Evolutionary conservation across 1,140 invertebrate species (phyloP), one percentile per base, ranked within the genome.

Genomic region (Spodoptera litura): DNA sequence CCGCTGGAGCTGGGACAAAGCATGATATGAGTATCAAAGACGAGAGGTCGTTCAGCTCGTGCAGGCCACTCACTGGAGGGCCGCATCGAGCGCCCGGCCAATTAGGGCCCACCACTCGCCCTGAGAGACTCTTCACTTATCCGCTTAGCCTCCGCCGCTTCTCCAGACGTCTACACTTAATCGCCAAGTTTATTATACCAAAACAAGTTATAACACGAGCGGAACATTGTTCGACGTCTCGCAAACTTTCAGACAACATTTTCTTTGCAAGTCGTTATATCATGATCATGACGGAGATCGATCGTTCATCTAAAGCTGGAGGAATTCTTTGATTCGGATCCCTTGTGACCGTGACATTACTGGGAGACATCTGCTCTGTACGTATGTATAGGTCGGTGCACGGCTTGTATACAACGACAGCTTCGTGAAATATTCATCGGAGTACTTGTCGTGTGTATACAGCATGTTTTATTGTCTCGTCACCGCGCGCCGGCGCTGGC

Each of bases 11-110:
- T 31, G 44, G 52, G 27, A 68, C 52, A 70, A 70, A 70, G 66
- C 66, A 38, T 13, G 62, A 38, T 49, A 49, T 13, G 62, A 38
- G 52, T 72, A 80, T 81, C 75, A 73, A 66, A 25, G 59, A 72
- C 74, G 35, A 75, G 72, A 12, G 62, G n/a, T n/a, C 31, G 31
- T 27, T 9, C 66, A 15, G 71, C 15, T n/a, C 31, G 31, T 27
- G 25, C 66, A 15, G 71, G 71, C 49, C 73, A 38, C 77, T 78
- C 15, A n/a, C 55, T 52, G 35, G 59, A 78, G 78, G 66, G 78
- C 59, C 58, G 58, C 76, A 76, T 81, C 72, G 80, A 72, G 80
- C 80, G 76, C 53, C 25, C 53, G 72, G 77, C 80, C 80, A 81
- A 81, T 81, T 81, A 81, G 80, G 56, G 59, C 78, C 59, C 64